These are phyloP conservation scores for Charina bottae DNA, from an alignment of 2,113 vertebrate genomes.

Conservation along the genomic window DNA sequence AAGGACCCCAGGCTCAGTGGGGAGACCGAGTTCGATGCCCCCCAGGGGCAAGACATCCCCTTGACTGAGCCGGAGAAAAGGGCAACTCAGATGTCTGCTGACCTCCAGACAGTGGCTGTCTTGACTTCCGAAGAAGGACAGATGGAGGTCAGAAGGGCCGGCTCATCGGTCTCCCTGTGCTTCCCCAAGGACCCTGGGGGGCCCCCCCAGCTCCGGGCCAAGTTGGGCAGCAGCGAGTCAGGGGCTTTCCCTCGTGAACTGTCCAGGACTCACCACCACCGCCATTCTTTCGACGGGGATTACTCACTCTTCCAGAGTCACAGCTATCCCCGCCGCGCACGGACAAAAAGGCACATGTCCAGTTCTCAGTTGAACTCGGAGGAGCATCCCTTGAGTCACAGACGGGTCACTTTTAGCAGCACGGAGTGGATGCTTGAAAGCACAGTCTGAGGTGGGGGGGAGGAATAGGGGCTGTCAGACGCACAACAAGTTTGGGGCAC, in stretches of 20 bases:
- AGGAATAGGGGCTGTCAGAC: neutral
- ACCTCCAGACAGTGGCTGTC: constrained; percentile 68
- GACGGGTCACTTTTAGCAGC: constrained; percentile 90
- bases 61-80: constrained; percentile 32
- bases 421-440: constrained; percentile 98
- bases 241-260: constrained; percentile 79
- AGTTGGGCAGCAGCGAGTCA: constrained; percentile 61
- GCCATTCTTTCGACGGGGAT: constrained; percentile 92
- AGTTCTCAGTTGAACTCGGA: constrained; percentile 87
- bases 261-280: constrained; percentile 84
- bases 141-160: constrained; percentile 75
- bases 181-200: constrained; percentile 45
- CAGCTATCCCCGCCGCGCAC: constrained; percentile 91
- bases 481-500: neutral
- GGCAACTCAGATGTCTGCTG: constrained; percentile 68
- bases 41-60: constrained; percentile 50
- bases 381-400: constrained; percentile 78
- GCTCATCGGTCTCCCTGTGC: constrained; percentile 89
- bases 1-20: constrained; percentile 54
- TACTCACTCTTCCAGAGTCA: constrained; percentile 94
- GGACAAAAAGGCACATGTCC: constrained; percentile 90
- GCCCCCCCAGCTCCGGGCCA: constrained; percentile 68
- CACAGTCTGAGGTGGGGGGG: constrained; percentile 81
- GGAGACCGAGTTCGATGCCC: constrained; percentile 51
- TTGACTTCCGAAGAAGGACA: constrained; percentile 78